A percentile compares a stretch with the other conserved stretches of the same genome.
These are phyloP conservation scores for Panthera tigris DNA, from an alignment of 2,113 vertebrate species.

Conservation along the genomic window DNA sequence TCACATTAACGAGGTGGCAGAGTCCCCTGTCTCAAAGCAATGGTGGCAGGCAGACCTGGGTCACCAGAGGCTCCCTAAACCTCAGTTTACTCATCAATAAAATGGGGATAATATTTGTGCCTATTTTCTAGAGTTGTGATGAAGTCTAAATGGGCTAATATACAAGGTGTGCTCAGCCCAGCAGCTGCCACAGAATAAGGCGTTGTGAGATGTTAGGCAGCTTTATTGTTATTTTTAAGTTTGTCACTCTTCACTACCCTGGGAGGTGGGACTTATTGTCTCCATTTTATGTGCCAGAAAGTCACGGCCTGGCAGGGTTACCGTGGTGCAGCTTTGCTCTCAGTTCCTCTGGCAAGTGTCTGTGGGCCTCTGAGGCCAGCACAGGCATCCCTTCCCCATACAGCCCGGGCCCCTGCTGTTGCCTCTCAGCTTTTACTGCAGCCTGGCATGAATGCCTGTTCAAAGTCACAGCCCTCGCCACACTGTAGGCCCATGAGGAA, in stretches of 20 bases:
- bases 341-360: constrained; percentile 52
- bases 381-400: neutral
- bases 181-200: neutral
- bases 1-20: neutral
- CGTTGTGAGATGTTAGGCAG: neutral
- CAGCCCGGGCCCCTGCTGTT: neutral
- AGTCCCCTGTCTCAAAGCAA: neutral
- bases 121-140: neutral
- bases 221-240: neutral
- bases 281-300: neutral
- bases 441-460: neutral
- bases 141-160: neutral
- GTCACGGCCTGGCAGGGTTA: neutral
- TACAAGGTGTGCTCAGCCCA: neutral
- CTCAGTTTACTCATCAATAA: neutral
- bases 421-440: constrained; percentile 13
- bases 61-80: neutral
- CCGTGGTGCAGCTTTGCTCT: constrained; percentile 13
- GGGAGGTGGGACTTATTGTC: neutral
- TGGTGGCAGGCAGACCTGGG: neutral
- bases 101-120: neutral
- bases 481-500: neutral
- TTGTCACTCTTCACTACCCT: neutral
- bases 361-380: neutral
- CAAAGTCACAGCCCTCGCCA: neutral